phyloP scores from a whole-genome alignment of 2,888 invertebrate species.

The Thymelicus acteon region DNA sequence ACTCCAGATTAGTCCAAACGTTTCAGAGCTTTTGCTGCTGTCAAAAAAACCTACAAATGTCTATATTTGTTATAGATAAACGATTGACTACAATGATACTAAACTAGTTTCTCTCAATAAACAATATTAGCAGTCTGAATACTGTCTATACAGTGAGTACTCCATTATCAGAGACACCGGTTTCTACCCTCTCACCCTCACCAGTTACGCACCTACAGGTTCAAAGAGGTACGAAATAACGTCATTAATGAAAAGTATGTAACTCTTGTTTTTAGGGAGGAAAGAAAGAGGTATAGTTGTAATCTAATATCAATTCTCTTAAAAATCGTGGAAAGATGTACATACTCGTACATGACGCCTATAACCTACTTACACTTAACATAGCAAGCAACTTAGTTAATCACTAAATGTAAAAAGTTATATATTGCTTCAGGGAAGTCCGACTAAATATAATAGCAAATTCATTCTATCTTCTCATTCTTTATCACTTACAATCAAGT shows the following conservation, averaged over 20 bases:
- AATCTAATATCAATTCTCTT: neutral
- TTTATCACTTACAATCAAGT: too few relatives aligned
- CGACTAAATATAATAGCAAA: too few relatives aligned
- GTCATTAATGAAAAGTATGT: neutral
- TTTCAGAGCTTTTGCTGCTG: too few relatives aligned
- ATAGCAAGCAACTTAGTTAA: too few relatives aligned
- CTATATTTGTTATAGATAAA: neutral
- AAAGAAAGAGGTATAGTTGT: neutral
- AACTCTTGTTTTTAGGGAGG: neutral
- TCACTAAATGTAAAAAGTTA: too few relatives aligned
- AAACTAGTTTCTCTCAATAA: constrained; percentile 30
- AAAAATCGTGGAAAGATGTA: too few relatives aligned
- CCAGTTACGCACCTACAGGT: constrained; percentile 52
- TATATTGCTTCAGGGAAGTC: too few relatives aligned
- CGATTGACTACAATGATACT: constrained; percentile 22
- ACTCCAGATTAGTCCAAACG: too few relatives aligned
- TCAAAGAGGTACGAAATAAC: constrained; percentile 49
- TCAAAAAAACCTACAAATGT: too few relatives aligned
- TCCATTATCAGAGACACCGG: constrained; percentile 46
- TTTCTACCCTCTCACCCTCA: constrained; percentile 47
- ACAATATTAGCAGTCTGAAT: constrained; percentile 35
- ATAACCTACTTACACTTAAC: too few relatives aligned
- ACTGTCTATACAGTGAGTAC: constrained; percentile 35
- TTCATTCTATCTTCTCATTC: too few relatives aligned
- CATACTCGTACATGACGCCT: too few relatives aligned